Evolutionary conservation across 2,888 invertebrate species (phyloP).

Genomic region (Lasioglossum vierecki): DNA sequence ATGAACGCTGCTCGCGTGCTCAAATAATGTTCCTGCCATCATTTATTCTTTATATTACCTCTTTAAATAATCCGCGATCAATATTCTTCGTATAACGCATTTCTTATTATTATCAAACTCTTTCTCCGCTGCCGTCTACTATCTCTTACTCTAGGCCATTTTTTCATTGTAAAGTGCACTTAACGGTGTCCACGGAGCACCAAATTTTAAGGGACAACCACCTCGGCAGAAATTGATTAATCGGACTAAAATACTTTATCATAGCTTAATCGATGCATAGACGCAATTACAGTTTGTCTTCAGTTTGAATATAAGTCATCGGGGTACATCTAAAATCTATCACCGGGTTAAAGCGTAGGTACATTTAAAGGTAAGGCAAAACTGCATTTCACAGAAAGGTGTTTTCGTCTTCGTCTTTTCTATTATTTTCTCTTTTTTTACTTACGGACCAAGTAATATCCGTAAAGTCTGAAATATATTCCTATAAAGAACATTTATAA

Average conservation of each 20-base stretch:
- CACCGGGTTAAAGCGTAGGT: slow-evolving; percentile 79
- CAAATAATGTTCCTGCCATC: slow-evolving; percentile 82
- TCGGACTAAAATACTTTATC: slow-evolving; percentile 75
- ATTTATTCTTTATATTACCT: slow-evolving; percentile 81
- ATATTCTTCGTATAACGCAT: slow-evolving; percentile 79
- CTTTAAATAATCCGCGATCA: slow-evolving; percentile 82
- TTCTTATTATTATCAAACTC: slow-evolving; percentile 78
- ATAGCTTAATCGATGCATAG: slow-evolving; percentile 64
- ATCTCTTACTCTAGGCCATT: slow-evolving; percentile 82
- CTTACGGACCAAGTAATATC: slow-evolving; percentile 57
- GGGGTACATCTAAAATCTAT: slow-evolving; percentile 77
- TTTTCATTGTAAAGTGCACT: slow-evolving; percentile 82
- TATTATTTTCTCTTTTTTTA: slow-evolving; percentile 4
- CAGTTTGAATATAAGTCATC: slow-evolving; percentile 69
- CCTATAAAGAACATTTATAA: slow-evolving; percentile 70
- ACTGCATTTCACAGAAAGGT: slow-evolving; percentile 74
- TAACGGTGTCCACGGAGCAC: slow-evolving; percentile 83
- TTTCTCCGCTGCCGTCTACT: slow-evolving; percentile 74
- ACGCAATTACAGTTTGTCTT: slow-evolving; percentile 58
- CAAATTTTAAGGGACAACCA: slow-evolving; percentile 81
- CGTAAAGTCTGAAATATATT: slow-evolving; percentile 69
- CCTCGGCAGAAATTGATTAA: slow-evolving; percentile 82
- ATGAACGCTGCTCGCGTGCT: slow-evolving; percentile 72
- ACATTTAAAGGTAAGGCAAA: slow-evolving; percentile 80
- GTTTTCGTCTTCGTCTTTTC: slow-evolving; percentile 30